phyloP scores from a whole-genome alignment of 2,888 invertebrate genomes.

The Cryptus viduatorius region DNA sequence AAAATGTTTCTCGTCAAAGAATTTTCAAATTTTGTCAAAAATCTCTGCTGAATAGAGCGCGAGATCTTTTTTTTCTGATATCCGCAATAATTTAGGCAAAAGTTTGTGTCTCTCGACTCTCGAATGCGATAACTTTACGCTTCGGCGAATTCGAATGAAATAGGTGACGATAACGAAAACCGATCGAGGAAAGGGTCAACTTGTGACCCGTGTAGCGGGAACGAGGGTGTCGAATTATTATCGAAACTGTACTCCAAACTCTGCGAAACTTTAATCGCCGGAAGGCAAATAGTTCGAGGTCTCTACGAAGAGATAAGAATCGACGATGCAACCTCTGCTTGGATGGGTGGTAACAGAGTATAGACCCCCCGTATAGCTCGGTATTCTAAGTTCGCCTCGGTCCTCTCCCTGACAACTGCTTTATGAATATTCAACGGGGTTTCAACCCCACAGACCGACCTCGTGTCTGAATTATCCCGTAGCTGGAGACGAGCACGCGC shows the following conservation, averaged over 20 bases:
- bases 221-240: conserved; percentile 14
- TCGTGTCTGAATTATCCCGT: conserved; percentile 49
- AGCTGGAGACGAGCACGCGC: conserved; percentile 11
- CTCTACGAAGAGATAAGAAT: conserved; percentile 36
- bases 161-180: conserved; percentile 4
- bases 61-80: no score
- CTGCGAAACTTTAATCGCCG: conserved; percentile 33
- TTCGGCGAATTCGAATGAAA: not conserved
- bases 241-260: conserved; percentile 17
- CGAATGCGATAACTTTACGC: no score
- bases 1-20: no score
- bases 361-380: not conserved
- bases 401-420: conserved; percentile 38
- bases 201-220: not conserved
- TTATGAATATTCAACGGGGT: conserved; percentile 53
- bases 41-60: no score
- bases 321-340: conserved; percentile 29
- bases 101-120: no score
- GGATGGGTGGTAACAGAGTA: not conserved
- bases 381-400: conserved; percentile 38
- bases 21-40: no score
- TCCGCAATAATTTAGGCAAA: no score
- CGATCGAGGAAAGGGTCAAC: not conserved
- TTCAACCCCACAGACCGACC: conserved; percentile 36
- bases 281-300: conserved; percentile 15